Conservation (phyloP, 1,140 invertebrate species). For the Anoplophora glabripennis region DNA sequence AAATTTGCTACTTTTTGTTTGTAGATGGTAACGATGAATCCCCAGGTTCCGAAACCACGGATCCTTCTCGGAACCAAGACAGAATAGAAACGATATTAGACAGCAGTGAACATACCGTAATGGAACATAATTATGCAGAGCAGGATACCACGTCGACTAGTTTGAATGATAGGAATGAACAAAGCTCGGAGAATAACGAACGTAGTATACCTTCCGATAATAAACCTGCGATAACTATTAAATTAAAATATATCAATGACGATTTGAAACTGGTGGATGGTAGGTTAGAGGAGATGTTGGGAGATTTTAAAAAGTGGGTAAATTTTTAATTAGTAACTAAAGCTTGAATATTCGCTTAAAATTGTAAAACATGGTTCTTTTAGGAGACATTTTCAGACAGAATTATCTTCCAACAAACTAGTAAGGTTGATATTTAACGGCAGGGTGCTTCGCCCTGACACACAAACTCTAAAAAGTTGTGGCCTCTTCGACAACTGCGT, state of each 20-base stretch:
- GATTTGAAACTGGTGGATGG: conserved; percentile 78
- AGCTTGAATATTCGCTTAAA: neutral
- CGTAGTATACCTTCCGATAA: neutral
- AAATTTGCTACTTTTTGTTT: no score
- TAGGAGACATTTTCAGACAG: conserved; percentile 78
- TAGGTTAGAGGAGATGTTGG: conserved; percentile 69
- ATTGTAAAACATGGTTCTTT: conserved; percentile 39
- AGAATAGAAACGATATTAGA: no score
- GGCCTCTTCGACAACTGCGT: conserved; percentile 84
- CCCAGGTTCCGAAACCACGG: no score
- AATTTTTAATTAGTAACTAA: no score
- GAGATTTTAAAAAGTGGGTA: conserved; percentile 81
- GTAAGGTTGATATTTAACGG: conserved; percentile 87
- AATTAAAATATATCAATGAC: conserved; percentile 85
- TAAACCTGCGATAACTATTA: conserved; percentile 63
- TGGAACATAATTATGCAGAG: neutral
- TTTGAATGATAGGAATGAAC: neutral
- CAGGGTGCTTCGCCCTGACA: conserved; percentile 74
- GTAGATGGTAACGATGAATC: no score
- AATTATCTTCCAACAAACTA: conserved; percentile 71
- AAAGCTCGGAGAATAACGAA: conserved; percentile 2
- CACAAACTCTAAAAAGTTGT: conserved; percentile 69
- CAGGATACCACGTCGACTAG: neutral
- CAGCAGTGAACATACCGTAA: conserved; percentile 3
- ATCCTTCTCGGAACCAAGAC: no score